phyloP scores from a whole-genome alignment of 2,797 vertebrate species.

The Gastrophryne carolinensis region DNA sequence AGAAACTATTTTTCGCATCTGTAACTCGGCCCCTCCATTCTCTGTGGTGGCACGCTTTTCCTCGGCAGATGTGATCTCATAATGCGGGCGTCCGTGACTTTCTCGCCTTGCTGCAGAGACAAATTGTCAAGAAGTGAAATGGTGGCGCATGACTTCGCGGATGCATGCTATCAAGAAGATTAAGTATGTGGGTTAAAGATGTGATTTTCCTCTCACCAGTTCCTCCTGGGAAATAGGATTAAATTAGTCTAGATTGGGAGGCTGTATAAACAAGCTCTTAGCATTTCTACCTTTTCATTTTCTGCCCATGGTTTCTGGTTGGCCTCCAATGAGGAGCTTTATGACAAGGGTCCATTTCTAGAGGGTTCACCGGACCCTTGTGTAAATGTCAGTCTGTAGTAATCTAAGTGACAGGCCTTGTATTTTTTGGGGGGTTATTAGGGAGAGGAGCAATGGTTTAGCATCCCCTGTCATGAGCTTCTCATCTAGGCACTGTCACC shows the following conservation, averaged over 20 bases:
- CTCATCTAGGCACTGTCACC: constrained; percentile 39
- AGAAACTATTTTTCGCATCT: neutral
- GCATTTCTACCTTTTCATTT: constrained; percentile 48
- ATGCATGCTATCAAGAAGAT: constrained; percentile 53
- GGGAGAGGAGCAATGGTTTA: constrained; percentile 15
- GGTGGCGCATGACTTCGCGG: constrained; percentile 47
- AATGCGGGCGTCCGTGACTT: constrained; percentile 30
- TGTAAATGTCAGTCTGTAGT: constrained; percentile 38
- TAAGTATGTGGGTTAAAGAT: constrained; percentile 52
- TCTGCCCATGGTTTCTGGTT: constrained; percentile 33
- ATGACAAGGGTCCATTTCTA: constrained; percentile 26
- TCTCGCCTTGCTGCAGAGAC: constrained; percentile 38
- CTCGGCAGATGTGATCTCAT: constrained; percentile 33
- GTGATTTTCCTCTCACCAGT: constrained; percentile 40
- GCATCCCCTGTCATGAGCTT: constrained; percentile 32
- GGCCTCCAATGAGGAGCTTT: constrained; percentile 8
- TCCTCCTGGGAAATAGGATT: constrained; percentile 49
- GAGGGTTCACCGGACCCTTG: constrained; percentile 26
- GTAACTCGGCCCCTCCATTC: neutral
- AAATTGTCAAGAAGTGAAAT: constrained; percentile 47
- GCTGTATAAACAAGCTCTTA: constrained; percentile 51
- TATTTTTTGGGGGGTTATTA: constrained; percentile 41
- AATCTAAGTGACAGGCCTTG: constrained; percentile 36
- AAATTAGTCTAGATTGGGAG: constrained; percentile 44
- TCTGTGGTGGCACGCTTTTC: neutral